Base-by-base conservation (phyloP, 2,797 vertebrate species). In the Spinus olivaceus region DNA sequence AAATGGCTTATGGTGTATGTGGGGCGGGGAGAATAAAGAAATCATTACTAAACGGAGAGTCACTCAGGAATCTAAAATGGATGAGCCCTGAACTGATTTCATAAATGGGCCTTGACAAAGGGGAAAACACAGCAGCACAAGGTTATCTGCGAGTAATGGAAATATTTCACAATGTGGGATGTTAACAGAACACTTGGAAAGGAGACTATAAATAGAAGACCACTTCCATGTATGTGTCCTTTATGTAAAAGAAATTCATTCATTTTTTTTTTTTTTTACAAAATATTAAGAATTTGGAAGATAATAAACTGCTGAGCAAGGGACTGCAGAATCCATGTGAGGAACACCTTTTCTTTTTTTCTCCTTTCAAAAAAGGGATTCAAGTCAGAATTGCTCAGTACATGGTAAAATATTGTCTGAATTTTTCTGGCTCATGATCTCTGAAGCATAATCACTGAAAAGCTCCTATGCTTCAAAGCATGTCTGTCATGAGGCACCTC, bases 81-180 rank as follows among this genome's bases (percentile, higher is more conserved):
- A 60, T 94, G 90, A 94, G 77, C 77, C 72, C 86, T 88, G 90
- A 88, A 84, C 93, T 90, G 85, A 90, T 92, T 90, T 93, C 63
- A 90, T 91, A 97, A 95, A 90, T 82, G 92, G 74, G 64, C 67
- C 92, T 94, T 92, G 90, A 90, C 83, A 88, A 88, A 96, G 77
- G 64, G 53, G 47, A 27, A 49, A 93, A 53, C 67, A 69, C 39
- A 80, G 74, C 71, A 93, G 72, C 81, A 86, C 61, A 78, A 90
- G 88, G 64, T 81, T 95, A 67, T 87, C 86, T 81, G 63, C 89
- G 83, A 83, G 85, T 89, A 86, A 95, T 83, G 91, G 86, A 92
- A 85, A 79, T 18, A 59, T 86, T 93, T 88, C 54, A 84, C 86
- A 90, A 84, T 46, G 56, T 79, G 47, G 73, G 60, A 60, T 85